A percentile compares a stretch with the other conserved stretches of the same genome.
phyloP scores from a whole-genome alignment of 2,797 vertebrate genomes.

The Pangasius djambal region DNA sequence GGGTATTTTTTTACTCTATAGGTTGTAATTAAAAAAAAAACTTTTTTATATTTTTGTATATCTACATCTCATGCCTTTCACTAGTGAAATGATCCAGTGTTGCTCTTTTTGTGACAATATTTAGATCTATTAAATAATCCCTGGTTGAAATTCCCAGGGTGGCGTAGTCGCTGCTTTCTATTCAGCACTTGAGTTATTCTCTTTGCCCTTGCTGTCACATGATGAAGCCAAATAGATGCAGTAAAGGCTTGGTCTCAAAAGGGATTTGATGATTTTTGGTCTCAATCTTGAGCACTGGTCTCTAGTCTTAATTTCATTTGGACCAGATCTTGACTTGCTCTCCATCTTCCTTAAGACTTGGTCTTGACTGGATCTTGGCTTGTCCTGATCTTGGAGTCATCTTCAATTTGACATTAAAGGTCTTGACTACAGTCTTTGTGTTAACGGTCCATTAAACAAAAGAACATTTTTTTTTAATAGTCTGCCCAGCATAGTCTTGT shows the following conservation, averaged over 20 bases:
- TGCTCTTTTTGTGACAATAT: no score
- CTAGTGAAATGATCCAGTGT: no score
- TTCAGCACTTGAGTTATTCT: no score
- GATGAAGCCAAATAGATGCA: neutral
- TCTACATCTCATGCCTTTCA: no score
- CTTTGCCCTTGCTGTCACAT: no score
- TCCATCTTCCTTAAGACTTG: neutral
- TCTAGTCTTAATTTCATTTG: neutral
- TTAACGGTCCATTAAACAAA: neutral
- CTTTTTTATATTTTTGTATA: no score
- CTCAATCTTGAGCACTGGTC: neutral
- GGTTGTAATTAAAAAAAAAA: no score
- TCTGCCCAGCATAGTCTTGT: neutral
- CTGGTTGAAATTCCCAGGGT: no score
- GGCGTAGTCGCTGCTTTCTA: no score
- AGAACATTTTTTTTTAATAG: neutral
- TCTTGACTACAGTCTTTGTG: neutral
- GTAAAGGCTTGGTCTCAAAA: neutral
- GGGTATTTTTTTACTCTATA: no score
- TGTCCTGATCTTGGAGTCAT: neutral
- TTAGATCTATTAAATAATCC: no score
- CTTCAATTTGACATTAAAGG: neutral
- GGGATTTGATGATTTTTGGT: neutral
- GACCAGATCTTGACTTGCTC: neutral
- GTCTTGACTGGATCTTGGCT: no score